Evolutionary conservation across 30 jellyfish, hydroid and myxozoan species (phyloP).

Genomic region (Calvadosia cruxmelitensis): DNA sequence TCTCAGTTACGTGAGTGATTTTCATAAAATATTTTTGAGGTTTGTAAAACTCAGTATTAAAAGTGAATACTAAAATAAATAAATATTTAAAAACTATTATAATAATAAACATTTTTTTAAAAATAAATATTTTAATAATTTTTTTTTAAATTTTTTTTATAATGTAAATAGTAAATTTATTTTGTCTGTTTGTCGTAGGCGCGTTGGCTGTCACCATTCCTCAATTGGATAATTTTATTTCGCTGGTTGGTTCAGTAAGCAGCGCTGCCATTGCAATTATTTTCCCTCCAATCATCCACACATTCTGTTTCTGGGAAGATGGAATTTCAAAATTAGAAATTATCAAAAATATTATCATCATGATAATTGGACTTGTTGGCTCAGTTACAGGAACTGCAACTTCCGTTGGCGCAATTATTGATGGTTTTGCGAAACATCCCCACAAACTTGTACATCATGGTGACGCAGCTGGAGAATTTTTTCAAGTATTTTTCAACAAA

Average conservation of each 20-base stretch:
- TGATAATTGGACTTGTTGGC: conserved; percentile 81
- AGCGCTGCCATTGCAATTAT: conserved; percentile 94
- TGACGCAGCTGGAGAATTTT: conserved; percentile 69
- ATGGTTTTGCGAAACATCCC: conserved; percentile 74
- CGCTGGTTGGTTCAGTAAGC: conserved; percentile 93
- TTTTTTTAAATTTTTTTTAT: too few species aligned
- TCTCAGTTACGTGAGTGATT: too few species aligned
- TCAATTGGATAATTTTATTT: conserved; percentile 87
- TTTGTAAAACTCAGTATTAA: too few species aligned
- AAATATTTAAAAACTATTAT: too few species aligned
- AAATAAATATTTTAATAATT: too few species aligned
- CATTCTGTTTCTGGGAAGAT: conserved; percentile 75
- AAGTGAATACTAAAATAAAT: too few species aligned
- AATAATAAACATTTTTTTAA: too few species aligned
- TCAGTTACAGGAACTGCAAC: conserved; percentile 80
- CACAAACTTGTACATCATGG: conserved; percentile 42
- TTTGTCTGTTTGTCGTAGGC: conserved; percentile 61
- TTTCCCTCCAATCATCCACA: conserved; percentile 91
- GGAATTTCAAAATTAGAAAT: conserved; percentile 76
- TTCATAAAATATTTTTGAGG: too few species aligned
- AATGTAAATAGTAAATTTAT: too few species aligned
- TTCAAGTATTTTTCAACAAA: neutral
- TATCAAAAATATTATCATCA: conserved; percentile 49
- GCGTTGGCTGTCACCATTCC: conserved; percentile 95
- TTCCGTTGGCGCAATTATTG: conserved; percentile 69